Evolutionary conservation across 2,888 invertebrate species (phyloP), one percentile per base, ranked within the genome.

Genomic region (Pterobdella sp.): DNA sequence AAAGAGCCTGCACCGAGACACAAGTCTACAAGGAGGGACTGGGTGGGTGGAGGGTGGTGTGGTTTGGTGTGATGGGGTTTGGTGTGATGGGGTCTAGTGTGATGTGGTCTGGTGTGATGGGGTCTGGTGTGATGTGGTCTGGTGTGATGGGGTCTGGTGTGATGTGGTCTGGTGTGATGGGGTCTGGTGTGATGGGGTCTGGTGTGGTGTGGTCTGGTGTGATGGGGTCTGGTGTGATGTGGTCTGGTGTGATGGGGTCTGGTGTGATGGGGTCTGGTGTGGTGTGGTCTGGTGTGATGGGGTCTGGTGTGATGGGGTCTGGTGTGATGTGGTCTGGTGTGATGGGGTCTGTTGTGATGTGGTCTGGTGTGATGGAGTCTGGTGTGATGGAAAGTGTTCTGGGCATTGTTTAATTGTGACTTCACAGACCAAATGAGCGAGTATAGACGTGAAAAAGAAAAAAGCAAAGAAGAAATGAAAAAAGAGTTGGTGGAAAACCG

Each of bases 1-100:
- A 3, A 34, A 68, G 68, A 31, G 68, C 68, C 7, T 14, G 35
- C 35, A 0, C n/a, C n/a, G 68, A 68, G 26, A 68, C n/a, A 68
- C 26, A 37, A 35, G 18, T 26, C 36, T 68, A 0, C 22, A 26
- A n/a, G 26, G 68, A 18, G 34, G 26, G 36, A 68, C 26, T 37
- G 3, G 37, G 22, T 68, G 34, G 7, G 68, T 68, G n/a, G 42
- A 14, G n/a, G n/a, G 42, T 42, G 42, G 42, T 42, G 42, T 42
- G 42, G 42, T 18, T 7, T 42, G 42, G 42, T 42, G 42, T 42
- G 42, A 18, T 42, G 7, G 42, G n/a, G 42, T 42, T 42, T 42
- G 42, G 42, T 42, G 42, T 42, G 42, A 14, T 42, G 7, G n/a
- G 42, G 42, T 42, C 10, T 42, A 18, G 42, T 42, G 7, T 18